Conservation (phyloP, 2,113 vertebrate species). For the Rhodinocichla rosea region DNA sequence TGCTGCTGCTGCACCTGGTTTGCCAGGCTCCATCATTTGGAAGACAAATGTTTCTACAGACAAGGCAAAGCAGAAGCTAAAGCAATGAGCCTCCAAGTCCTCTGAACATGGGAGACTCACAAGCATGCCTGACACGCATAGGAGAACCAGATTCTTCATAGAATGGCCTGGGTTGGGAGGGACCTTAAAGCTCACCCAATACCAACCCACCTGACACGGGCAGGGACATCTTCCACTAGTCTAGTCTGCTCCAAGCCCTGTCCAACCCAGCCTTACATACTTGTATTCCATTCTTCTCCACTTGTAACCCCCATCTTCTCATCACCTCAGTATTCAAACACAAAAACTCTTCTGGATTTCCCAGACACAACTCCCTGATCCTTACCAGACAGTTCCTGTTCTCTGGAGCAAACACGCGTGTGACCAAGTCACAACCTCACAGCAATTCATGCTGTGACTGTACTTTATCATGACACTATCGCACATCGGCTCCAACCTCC, state of each 20-base stretch:
- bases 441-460: accelerated
- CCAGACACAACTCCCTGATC: neutral
- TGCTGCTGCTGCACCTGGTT: neutral
- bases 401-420: accelerated
- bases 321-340: neutral
- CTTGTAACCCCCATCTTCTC: neutral
- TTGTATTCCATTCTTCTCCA: neutral
- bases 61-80: neutral
- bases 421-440: neutral
- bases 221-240: neutral
- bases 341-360: neutral
- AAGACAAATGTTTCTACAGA: neutral
- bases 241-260: neutral
- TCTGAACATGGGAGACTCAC: accelerated
- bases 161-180: neutral
- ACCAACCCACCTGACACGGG: neutral
- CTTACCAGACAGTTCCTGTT: neutral
- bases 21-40: neutral
- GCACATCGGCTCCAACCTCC: accelerated
- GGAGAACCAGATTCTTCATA: neutral
- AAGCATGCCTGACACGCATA: accelerated
- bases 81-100: neutral
- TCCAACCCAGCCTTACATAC: neutral
- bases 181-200: neutral
- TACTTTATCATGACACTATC: accelerated